A percentile compares a stretch with the other conserved stretches of the same genome.
Evolutionary conservation across 1,140 invertebrate species (phyloP).

Genomic region (Aleiodes sp.): DNA sequence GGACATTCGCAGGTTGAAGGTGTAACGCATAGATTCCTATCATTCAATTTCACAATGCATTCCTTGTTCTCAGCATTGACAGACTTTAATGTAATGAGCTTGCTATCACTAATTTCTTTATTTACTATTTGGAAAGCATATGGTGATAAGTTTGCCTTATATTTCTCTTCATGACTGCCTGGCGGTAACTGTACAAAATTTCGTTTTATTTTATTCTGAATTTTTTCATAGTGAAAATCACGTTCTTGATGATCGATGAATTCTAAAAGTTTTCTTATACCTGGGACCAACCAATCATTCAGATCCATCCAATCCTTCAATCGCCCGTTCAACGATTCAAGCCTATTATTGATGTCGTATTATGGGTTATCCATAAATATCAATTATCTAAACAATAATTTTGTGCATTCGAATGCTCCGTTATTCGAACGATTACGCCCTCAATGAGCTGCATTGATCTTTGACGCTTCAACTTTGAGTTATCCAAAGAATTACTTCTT

Average conservation of each 20-base stretch:
- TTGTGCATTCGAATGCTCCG: no score
- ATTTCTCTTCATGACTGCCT: background rate
- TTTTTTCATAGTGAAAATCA: no score
- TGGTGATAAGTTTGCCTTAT: background rate
- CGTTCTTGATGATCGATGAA: background rate
- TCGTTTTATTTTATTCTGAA: no score
- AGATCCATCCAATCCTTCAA: background rate
- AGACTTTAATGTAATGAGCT: background rate
- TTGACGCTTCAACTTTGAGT: no score
- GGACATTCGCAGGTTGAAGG: background rate
- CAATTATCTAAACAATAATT: no score
- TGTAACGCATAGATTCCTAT: background rate
- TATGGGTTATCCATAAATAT: no score
- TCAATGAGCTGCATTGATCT: no score
- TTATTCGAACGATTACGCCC: no score
- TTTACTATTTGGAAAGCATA: background rate
- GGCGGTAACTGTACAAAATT: background rate
- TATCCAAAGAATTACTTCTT: no score
- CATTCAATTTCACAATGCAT: background rate
- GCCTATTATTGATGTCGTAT: constrained; percentile 8
- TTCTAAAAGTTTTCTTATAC: background rate
- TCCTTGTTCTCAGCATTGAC: background rate
- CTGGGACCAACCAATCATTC: background rate
- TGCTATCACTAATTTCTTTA: background rate
- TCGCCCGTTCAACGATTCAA: constrained; percentile 4